phyloP scores from a whole-genome alignment of 2,888 invertebrate species.

The Apotomis betuletana region DNA sequence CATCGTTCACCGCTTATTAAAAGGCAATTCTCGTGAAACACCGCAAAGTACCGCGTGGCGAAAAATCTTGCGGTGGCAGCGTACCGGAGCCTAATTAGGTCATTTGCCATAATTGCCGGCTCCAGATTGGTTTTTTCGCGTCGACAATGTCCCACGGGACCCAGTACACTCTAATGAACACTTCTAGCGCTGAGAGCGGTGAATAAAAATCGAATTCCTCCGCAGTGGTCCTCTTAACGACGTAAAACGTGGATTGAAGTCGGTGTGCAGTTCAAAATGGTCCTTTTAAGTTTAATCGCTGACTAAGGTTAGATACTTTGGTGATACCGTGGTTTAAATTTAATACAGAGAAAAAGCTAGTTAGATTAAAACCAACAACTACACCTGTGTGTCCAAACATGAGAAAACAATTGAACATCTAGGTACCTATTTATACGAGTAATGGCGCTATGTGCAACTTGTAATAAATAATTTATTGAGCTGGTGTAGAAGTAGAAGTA shows the following conservation, averaged over 20 bases:
- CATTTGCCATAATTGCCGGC: conserved; percentile 79
- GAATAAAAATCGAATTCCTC: conserved; percentile 50
- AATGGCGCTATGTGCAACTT: too few relatives aligned
- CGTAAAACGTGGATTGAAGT: conserved; percentile 20
- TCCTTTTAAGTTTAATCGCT: conserved; percentile 18
- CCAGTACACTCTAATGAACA: conserved; percentile 73
- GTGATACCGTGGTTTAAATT: too few relatives aligned
- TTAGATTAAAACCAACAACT: too few relatives aligned
- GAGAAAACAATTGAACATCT: too few relatives aligned
- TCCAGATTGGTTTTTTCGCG: conserved; percentile 81
- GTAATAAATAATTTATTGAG: too few relatives aligned
- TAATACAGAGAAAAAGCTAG: too few relatives aligned
- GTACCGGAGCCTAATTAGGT: conserved; percentile 70
- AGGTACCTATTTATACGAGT: too few relatives aligned
- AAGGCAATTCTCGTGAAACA: conserved; percentile 60
- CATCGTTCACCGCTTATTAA: conserved; percentile 58
- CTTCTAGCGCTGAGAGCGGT: conserved; percentile 56
- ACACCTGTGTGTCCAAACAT: too few relatives aligned
- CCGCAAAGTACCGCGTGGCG: conserved; percentile 63
- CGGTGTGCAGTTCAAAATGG: conserved; percentile 30
- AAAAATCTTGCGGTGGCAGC: conserved; percentile 63
- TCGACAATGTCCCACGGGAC: conserved; percentile 72
- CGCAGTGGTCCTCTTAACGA: conserved; percentile 38
- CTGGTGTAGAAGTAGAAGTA: too few relatives aligned
- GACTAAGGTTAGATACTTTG: background rate